Conservation (phyloP, 2,888 invertebrate species). For the Pyrocoelia pectoralis region DNA sequence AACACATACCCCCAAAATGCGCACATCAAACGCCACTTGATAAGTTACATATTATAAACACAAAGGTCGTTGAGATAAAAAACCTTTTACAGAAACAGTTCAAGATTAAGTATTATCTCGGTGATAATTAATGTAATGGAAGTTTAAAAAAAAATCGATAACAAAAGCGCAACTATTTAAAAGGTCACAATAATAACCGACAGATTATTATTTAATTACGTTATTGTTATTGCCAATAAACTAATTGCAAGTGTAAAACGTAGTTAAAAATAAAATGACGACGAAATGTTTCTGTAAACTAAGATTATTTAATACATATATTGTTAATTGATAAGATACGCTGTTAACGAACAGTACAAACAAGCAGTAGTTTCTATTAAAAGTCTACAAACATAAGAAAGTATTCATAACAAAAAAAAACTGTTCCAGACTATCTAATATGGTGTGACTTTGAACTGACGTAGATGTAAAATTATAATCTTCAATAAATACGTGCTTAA, state of each 20-base stretch:
- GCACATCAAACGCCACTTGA: no score
- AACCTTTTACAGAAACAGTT: neutral
- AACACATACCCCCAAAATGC: neutral
- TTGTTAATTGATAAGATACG: neutral
- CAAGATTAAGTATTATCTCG: neutral
- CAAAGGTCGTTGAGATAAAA: neutral
- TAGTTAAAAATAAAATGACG: no score
- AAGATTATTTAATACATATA: no score
- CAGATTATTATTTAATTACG: neutral
- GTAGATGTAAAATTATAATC: neutral
- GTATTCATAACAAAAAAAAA: neutral
- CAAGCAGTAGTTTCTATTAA: neutral
- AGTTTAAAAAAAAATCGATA: neutral
- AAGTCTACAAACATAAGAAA: neutral
- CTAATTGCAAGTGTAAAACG: no score
- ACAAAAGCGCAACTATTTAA: neutral
- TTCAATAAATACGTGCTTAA: neutral
- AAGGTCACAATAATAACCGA: neutral
- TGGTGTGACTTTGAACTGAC: constrained; percentile 3
- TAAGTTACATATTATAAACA: neutral
- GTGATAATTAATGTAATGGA: neutral
- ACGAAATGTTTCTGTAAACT: no score
- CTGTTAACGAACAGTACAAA: neutral
- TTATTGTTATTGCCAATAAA: neutral
- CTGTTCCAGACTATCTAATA: neutral